These are phyloP conservation scores for Cyanoderma ruficeps DNA, from an alignment of 2,113 vertebrate genomes.

Conservation along the genomic window DNA sequence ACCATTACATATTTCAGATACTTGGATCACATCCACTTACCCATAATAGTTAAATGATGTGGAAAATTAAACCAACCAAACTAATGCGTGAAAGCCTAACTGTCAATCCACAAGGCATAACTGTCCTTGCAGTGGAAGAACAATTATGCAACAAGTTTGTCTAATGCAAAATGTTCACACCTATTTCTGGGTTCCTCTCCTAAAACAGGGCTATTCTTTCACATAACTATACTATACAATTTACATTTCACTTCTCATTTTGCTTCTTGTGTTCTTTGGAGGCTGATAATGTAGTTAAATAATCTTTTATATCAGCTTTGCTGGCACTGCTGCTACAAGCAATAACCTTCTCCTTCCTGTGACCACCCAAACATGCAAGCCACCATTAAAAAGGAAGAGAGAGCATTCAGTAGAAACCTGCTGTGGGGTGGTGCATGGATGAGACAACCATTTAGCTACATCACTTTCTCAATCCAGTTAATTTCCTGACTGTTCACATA, in stretches of 20 bases:
- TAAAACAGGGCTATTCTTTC: not conserved
- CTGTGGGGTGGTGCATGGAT: not conserved
- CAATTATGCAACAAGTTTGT: not conserved
- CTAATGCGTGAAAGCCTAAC: not conserved
- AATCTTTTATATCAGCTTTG: not conserved
- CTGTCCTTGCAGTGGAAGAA: not conserved
- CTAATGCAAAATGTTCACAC: not conserved
- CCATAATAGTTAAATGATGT: not conserved
- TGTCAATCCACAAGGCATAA: not conserved
- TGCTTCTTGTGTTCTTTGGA: not conserved
- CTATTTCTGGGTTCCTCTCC: not conserved
- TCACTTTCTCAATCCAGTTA: not conserved
- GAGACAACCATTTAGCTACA: not conserved
- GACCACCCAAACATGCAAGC: not conserved
- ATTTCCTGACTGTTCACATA: not conserved
- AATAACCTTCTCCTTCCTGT: not conserved
- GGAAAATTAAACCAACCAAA: not conserved
- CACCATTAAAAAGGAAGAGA: not conserved
- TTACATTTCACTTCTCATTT: not conserved
- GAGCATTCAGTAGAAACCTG: not conserved
- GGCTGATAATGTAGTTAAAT: not conserved
- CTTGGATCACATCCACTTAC: not conserved
- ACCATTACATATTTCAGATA: not conserved
- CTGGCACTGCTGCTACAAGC: not conserved
- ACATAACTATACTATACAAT: not conserved